Conservation (phyloP, 2,888 invertebrate species). For the Eupithecia insigniata region DNA sequence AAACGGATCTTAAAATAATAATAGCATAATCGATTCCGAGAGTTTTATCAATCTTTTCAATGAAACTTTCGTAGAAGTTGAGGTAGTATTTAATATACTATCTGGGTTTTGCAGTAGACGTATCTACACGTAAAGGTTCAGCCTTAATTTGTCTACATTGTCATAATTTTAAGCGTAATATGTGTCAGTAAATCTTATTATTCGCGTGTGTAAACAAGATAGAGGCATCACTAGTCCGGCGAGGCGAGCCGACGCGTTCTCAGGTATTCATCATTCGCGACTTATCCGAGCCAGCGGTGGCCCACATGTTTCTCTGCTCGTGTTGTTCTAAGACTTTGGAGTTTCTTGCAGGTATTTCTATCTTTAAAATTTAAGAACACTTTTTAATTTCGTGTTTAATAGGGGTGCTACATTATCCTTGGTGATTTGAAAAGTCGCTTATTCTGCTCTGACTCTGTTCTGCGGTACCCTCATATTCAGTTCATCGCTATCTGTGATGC, state of each 20-base stretch:
- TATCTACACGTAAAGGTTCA: background rate
- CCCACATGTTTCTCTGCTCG: conserved; percentile 57
- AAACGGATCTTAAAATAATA: conserved; percentile 4
- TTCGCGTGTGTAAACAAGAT: conserved; percentile 13
- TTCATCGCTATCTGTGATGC: conserved; percentile 16
- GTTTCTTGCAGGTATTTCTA: conserved; percentile 49
- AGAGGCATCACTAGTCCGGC: conserved; percentile 34
- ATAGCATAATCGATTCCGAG: conserved; percentile 10
- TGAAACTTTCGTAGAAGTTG: background rate
- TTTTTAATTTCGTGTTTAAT: background rate
- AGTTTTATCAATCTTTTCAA: background rate
- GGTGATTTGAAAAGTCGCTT: background rate
- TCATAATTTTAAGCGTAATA: background rate
- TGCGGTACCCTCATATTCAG: background rate
- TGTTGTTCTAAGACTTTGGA: conserved; percentile 54
- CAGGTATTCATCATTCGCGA: conserved; percentile 35
- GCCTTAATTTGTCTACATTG: background rate
- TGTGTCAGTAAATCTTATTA: background rate
- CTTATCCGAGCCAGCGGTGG: conserved; percentile 35
- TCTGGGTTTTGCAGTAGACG: background rate
- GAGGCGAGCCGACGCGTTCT: conserved; percentile 22
- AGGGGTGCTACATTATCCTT: background rate
- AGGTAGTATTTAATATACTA: background rate
- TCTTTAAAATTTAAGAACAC: background rate
- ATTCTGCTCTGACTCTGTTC: background rate